Evolutionary conservation across 2,113 vertebrate species (phyloP), one percentile per base, ranked within the genome.

Genomic region (Copsychus sechellarum): DNA sequence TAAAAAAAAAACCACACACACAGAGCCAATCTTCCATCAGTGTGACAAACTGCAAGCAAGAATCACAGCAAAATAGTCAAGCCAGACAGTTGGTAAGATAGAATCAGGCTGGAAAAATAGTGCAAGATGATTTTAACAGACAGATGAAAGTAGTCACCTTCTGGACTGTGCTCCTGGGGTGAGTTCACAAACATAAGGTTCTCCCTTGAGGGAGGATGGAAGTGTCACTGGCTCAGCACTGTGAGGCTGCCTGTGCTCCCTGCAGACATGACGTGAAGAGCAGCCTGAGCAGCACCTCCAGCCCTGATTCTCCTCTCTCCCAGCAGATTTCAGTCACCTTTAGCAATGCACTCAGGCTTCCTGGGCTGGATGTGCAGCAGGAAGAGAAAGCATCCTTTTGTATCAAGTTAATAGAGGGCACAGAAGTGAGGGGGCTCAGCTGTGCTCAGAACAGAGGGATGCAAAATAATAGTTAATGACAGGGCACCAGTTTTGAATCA

Each of bases 11-110:
- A 26, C 31, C 15, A 50, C 29, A 88, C 53, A 77, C 8, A 79
- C 1, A 72, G 50, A 53, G 34, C 67, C 86, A 34, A 94, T 83
- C 80, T 90, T 58, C 60, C 65, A 47, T 56, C 82, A 88, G 54
- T 13, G 72, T 66, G 88, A 94, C 81, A 90, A 90, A 82, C 73
- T 8, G 16, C n/a, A 92, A 95, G 90, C 43, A 91, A 88, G 72
- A 93, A 66, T 64, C 56, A 64, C 15, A 2, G 85, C 94, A 95
- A 92, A 94, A 93, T 5, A 91, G 50, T 26, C 66, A 86, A 95
- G 93, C 47, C 78, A 95, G 90, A 90, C 92, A 58, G 88, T 82
- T 69, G 76, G 87, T 81, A 56, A 95, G 90, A 94, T 42, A 66
- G 56, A 78, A 93, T 77, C 60, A 67, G 85, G 66, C 81, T 92